Evolutionary conservation across 2,797 vertebrate genomes (phyloP), one percentile per base, ranked within the genome.

Genomic region (Malurus leucopterus): DNA sequence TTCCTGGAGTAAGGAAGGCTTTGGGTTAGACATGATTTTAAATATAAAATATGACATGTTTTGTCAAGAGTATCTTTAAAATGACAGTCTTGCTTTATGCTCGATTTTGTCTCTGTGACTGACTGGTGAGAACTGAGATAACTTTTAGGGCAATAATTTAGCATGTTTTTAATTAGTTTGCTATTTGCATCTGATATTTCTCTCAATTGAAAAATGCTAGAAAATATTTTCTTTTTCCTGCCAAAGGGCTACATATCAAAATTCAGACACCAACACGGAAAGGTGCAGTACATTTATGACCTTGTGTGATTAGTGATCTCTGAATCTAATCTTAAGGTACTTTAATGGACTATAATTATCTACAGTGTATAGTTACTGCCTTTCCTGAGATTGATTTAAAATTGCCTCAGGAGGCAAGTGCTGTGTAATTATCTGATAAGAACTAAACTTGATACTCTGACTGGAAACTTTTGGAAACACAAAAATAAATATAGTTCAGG

Each of bases 351-450:
- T 95, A 93, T 96, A 96, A 95, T 96, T 96, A 96, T 95, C 93
- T 96, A 84, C 93, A 94, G 91, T 93, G 90, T 96, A 95, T 96
- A 95, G 92, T 94, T 96, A 94, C 91, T 95, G 90, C 94, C 90
- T 95, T 96, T 85, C 90, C 90, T 46, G 93, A 95, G 95, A 96
- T 94, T 95, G 94, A 96, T 95, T 96, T 96, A 95, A 96, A 95
- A 95, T 95, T 96, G 95, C 94, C 93, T 94, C 90, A 64, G 90
- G 93, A 95, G 88, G 94, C 92, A 95, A 94, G 92, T 84, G 81
- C 92, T 95, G 91, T 95, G 95, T 96, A 96, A 96, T 96, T 96
- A 96, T 96, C 93, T 96, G 95, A 96, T 96, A 96, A 96, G 95
- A 95, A 71, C 91, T 78, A 93, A 95, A 95, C 94, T 96, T 96